Evolutionary conservation across 2,888 invertebrate species (phyloP).

Genomic region (Helleia helle): DNA sequence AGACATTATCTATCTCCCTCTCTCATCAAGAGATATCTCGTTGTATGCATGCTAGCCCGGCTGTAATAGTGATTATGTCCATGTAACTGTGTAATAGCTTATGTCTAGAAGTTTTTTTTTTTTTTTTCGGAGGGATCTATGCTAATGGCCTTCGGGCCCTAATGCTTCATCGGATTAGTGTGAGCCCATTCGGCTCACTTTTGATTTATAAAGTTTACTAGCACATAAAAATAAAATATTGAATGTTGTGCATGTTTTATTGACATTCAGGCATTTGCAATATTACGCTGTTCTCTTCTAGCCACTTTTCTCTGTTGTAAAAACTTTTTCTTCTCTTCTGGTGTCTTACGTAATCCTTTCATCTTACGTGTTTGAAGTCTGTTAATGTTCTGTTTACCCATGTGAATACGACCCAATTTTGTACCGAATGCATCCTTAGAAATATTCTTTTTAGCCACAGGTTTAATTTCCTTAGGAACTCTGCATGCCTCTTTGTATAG

Average conservation of each 20-base stretch:
- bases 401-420: conserved; percentile 92
- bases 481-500: conserved; percentile 87
- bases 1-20: no score
- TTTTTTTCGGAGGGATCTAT: no score
- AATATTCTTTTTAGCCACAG: conserved; percentile 92
- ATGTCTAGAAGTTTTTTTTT: no score
- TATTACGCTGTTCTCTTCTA: conserved; percentile 33
- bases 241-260: conserved; percentile 26
- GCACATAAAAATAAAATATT: conserved; percentile 9
- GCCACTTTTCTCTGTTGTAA: conserved; percentile 67
- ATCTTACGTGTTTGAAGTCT: conserved; percentile 92
- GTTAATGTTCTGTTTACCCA: conserved; percentile 90
- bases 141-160: no score
- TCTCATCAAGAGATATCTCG: no score
- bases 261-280: conserved; percentile 24
- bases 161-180: no score
- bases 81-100: no score
- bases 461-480: conserved; percentile 84
- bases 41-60: no score
- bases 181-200: no score
- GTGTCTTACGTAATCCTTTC: conserved; percentile 87
- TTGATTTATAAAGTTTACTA: no score
- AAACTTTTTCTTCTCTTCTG: conserved; percentile 78
- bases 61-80: no score
- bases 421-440: conserved; percentile 90